These are phyloP conservation scores for Acropora tenuis DNA, from an alignment of 64 coral and sea anemone species.

Conservation along the genomic window DNA sequence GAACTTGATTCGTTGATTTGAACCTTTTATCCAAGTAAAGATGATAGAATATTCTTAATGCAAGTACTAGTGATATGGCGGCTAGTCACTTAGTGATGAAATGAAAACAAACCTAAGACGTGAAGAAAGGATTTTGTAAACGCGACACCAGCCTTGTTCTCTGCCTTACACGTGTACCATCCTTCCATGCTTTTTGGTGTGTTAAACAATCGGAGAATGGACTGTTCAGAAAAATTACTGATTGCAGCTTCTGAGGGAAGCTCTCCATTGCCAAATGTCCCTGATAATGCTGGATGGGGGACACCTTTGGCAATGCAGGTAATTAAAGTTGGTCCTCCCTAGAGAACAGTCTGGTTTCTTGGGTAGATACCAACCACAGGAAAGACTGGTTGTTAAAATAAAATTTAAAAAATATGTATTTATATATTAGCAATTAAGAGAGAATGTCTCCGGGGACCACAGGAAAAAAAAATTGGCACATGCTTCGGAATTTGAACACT, in stretches of 20 bases:
- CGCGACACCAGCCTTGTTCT: not conserved
- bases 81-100: too few species aligned
- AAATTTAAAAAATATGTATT: not conserved
- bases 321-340: not conserved
- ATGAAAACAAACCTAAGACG: too few species aligned
- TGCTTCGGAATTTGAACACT: too few species aligned
- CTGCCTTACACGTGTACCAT: not conserved
- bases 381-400: not conserved
- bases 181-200: constrained; percentile 2
- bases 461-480: too few species aligned
- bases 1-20: too few species aligned
- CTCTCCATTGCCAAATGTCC: not conserved
- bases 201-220: not conserved
- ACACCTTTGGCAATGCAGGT: not conserved
- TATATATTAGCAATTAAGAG: too few species aligned
- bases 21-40: too few species aligned
- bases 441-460: too few species aligned
- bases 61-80: too few species aligned
- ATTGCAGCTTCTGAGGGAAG: not conserved
- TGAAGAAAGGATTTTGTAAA: not conserved
- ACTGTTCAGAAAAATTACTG: not conserved
- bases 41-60: too few species aligned
- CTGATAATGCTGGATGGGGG: not conserved
- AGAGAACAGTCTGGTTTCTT: constrained; percentile 2
- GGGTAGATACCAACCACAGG: not conserved